A percentile compares a stretch with the other conserved stretches of the same genome.
These are phyloP conservation scores for mouse (Mus musculus) DNA, from an alignment of 2,113 vertebrate species.

Conservation along the genomic window DNA sequence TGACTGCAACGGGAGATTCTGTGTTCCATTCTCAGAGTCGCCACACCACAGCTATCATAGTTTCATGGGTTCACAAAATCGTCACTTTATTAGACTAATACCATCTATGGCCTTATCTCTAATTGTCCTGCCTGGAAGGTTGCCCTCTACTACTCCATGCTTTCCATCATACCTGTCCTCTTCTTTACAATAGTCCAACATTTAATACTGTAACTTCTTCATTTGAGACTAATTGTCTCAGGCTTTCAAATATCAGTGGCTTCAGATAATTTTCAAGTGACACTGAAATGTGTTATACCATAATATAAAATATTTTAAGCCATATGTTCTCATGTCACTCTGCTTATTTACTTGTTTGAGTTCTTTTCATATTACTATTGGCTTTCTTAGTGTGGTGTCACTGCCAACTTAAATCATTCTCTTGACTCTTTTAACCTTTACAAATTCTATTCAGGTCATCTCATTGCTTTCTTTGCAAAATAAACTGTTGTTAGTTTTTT, in stretches of 20 bases:
- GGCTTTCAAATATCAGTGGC: background rate
- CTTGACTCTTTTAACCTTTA: background rate
- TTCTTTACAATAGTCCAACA: background rate
- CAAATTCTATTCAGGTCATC: background rate
- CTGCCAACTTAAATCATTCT: background rate
- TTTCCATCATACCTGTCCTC: background rate
- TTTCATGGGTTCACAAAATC: background rate
- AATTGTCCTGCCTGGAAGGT: background rate
- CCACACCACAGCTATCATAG: background rate
- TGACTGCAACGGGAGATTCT: background rate
- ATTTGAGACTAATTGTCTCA: background rate
- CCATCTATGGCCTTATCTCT: background rate
- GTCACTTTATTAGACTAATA: background rate
- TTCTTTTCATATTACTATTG: background rate
- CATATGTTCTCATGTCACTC: background rate
- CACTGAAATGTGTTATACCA: background rate
- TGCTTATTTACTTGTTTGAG: background rate
- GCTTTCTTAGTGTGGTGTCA: background rate
- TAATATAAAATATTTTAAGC: background rate
- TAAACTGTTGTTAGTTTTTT: background rate
- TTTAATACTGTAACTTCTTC: background rate
- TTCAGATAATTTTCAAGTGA: background rate
- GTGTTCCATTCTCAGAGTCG: background rate
- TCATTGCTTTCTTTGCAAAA: background rate
- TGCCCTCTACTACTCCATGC: rapidly evolving